Evolutionary conservation across 2,888 invertebrate genomes (phyloP).

Genomic region (Eristalis tenax): DNA sequence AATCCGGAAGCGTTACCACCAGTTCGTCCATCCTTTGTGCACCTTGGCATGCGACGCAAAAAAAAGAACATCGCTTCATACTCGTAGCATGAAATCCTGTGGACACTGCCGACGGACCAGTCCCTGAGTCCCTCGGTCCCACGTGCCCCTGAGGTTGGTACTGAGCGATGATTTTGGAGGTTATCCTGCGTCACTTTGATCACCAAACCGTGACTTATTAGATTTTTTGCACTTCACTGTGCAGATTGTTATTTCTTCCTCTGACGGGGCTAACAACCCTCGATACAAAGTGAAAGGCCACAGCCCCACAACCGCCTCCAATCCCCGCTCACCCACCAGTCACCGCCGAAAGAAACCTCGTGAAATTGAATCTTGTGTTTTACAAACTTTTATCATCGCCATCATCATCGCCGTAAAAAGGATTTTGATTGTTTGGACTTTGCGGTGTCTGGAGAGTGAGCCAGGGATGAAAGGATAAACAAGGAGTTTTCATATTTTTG

Average conservation of each 20-base stretch:
- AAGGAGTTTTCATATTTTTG: slow-evolving; percentile 6
- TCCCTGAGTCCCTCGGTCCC: background rate
- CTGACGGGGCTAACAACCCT: slow-evolving; percentile 29
- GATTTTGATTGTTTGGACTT: slow-evolving; percentile 69
- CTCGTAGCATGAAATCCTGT: background rate
- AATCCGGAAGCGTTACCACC: background rate
- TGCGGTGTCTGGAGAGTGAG: slow-evolving; percentile 12
- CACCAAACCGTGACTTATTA: slow-evolving; percentile 71
- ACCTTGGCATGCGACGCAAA: background rate
- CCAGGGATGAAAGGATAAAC: slow-evolving; percentile 15
- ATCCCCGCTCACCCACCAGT: background rate
- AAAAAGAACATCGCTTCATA: background rate
- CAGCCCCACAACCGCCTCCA: background rate
- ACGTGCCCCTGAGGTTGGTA: background rate
- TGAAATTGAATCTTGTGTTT: slow-evolving; percentile 71
- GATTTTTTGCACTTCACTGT: slow-evolving; percentile 71
- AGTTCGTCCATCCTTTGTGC: background rate
- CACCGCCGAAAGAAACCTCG: background rate
- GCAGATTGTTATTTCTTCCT: slow-evolving; percentile 70
- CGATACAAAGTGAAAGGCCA: slow-evolving; percentile 30
- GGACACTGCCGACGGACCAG: background rate
- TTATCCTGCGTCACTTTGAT: slow-evolving; percentile 70
- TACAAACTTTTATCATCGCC: slow-evolving; percentile 71
- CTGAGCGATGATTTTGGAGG: slow-evolving; percentile 51
- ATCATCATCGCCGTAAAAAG: slow-evolving; percentile 60